Evolutionary conservation across 1,140 invertebrate genomes (phyloP), one percentile per base, ranked within the genome.

Genomic region (Micrasema longulum): DNA sequence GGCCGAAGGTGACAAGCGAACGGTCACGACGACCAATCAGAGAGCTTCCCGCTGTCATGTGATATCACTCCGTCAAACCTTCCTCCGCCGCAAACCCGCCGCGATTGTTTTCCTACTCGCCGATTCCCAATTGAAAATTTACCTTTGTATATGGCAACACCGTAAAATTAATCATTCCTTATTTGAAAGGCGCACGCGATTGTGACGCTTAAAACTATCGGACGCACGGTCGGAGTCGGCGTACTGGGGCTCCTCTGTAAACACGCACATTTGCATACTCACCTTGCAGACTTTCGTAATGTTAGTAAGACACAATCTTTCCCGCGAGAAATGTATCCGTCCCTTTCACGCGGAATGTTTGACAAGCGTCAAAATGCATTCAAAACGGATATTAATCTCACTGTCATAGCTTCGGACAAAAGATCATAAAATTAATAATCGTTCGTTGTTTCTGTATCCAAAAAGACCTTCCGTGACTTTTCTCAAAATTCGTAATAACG

Each of bases 211-310:
- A 64, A 12, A 12, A 18, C 41, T 12, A 18, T 3, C 16, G 45
- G 35, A 18, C 16, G 23, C 18, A 71, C 26, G 64, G 47, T 14
- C 36, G 4, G 35, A 52, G 14, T 41, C 57, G 11, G 57, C 31
- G 41, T 60, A 14, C 35, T 38, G 36, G n/a, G n/a, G 11, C 12
- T 26, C 26, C 26, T 50, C 55, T 43, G 52, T 57, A 57, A 50
- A 66, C 38, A 74, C 73, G 73, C 69, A 71, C 73, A 74, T 74
- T 74, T 74, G 73, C 73, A 74, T 74, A 74, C 69, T 71, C 69
- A 74, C 73, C 73, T 74, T 74, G 55, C 53, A n/a, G 64, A 69
- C 50, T 68, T 72, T 72, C 71, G 48, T 68, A 50, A 62, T 60
- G 53, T 60, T 67, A 41, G 69, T 57, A 69, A 67, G 69, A 62